Evolutionary conservation across 2,113 vertebrate species (phyloP), one percentile per base, ranked within the genome.

Genomic region (Rhagologus leucostigma): DNA sequence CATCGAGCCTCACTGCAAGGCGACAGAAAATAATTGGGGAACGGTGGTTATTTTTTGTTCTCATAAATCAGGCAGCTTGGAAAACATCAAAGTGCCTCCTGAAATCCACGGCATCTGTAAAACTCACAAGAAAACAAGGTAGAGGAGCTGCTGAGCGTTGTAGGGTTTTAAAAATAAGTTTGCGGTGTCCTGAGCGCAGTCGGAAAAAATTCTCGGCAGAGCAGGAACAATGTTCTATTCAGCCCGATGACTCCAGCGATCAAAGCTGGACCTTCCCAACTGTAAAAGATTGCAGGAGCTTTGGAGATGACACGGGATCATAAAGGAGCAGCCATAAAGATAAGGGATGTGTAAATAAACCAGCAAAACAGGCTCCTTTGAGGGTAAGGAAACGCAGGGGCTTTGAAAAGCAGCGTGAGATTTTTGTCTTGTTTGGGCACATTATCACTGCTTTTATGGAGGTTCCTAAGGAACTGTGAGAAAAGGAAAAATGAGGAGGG

Each of bases 191-290:
- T 55, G 84, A 82, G 71, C 18, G 30, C 82, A 33, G 39, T 64
- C 1, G 18, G 91, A 96, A 97, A 96, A 76, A 77, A 74, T 95
- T 82, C 93, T 88, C 57, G 64, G 49, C 57, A 53, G 70, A 90
- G 85, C 47, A 17, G 71, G 80, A 96, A 95, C 95, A 88, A 91
- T 94, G 83, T 75, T 80, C 91, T 35, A 67, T 96, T 96, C 83
- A 95, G 57, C 55, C 70, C 93, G 93, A 92, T 97, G 70, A 52
- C 94, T 69, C 87, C 85, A 46, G 47, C 90, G 95, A 97, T 97
- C 95, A 97, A 97, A 97, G 97, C 93, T 95, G 93, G 93, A 86
- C 79, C 68, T 95, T 96, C 94, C 75, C 78, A 68, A 64, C 84
- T 92, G 81, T 44, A 68, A 65, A 96, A 95, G 84, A 92, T 74